Evolutionary conservation across 92 coral and sea anemone genomes (phyloP), one percentile per base, ranked within the genome.

Genomic region (Epizoanthus stellaris): DNA sequence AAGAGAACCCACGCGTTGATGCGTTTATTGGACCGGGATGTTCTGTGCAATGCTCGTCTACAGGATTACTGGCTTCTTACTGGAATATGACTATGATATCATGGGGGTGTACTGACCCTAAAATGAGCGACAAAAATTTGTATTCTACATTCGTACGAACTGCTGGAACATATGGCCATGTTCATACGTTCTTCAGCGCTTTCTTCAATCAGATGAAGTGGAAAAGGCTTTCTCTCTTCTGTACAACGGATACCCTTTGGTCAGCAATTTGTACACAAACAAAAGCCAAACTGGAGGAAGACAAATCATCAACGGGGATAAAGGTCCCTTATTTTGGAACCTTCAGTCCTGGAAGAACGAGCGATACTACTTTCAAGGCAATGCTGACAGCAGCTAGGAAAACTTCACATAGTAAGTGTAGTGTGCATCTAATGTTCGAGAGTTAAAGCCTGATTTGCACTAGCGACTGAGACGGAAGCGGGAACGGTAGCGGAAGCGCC

Each of bases 21-120:
- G 97, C 87, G 36, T 89, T 45, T 81, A 93, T 93, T 76, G 97
- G 97, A 53, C 97, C 97, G 19, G 94, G 93, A 30, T 93, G 97
- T 60, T 93, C 97, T 7, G 85, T 80, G 6, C 94, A 57, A 25
- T 93, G 97, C 67, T 5, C 71, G 12, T 93, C 97, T 58, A 91
- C 87, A 16, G 97, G 93, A 6, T 87, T 88, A 34, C 80, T 93
- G 42, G 97, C 91, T 34, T 85, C 53, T 69, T 86, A 91, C 65
- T 93, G 94, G 97, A 87, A 86, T 76, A 76, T 79, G 34, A 91
- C 92, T 9, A 91, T 93, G 91, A 75, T 93, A 72, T 90, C 97
- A 16, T 93, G 97, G 97, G 97, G 94, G 19, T 93, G 97, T 49
- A 30, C 85, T n/a, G 89, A 89, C 11, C 58, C 93, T 7, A 76